Evolutionary conservation across 2,888 invertebrate genomes (phyloP), one percentile per base, ranked within the genome.

Genomic region (Acanthococcus lagerstroemiae): DNA sequence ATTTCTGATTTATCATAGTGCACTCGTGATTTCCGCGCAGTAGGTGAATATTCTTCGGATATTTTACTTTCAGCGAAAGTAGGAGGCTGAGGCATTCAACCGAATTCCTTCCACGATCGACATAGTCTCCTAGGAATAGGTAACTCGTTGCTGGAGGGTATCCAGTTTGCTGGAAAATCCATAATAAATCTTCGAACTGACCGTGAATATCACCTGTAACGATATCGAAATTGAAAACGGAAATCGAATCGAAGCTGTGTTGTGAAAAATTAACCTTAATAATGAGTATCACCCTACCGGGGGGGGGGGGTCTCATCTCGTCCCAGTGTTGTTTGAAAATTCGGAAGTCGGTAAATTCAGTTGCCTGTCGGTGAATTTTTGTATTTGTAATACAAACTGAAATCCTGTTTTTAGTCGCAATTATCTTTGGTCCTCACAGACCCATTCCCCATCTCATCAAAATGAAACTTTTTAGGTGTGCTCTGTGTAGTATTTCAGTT

Each of bases 21-120:
- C 79, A 79, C 72, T 81, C 80, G 73, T 81, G 80, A 71, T 81
- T 82, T 27, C 79, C 79, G 22, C 81, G 74, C 17, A 81, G 74
- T 21, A 81, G 73, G 73, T 80, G 81, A 71, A 82, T 80, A 72
- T 80, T 80, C 70, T 80, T 77, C 19, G 81, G 81, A 70, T 80
- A 81, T 71, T 80, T 81, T 45, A 81, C 76, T 73, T 80, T 80
- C 72, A 79, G 79, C 21, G 78, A 78, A 56, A 80, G 70, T 9
- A 80, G 73, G 50, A 80, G 72, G 70, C 79, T 79, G 60, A 80
- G 79, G 45, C 70, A 67, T 67, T 68, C 66, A 12, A 68, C 30
- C 9, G 68, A 68, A 45, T 68, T 56, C 15, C 55, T 70, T 63
- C 67, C 76, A 78, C 80, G 77, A 73, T 80, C 80, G 1, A 81